Base-by-base conservation (phyloP, 1,140 invertebrate species). In the Tetramorium simillimum region DNA sequence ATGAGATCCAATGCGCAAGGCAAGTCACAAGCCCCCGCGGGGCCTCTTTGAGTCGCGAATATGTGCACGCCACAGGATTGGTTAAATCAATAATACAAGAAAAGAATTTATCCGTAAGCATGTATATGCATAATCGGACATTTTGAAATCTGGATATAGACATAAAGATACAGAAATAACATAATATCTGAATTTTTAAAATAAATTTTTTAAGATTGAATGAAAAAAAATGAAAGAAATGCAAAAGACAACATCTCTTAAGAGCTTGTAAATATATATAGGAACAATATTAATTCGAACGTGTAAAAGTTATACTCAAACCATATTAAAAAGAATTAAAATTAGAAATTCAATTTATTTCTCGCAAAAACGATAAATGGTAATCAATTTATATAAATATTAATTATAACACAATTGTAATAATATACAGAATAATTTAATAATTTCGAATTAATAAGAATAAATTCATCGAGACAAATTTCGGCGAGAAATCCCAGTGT, bases 1-100 rank as follows among this genome's bases (percentile, higher is more conserved):
- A 18, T 72, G 40, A 72, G 24, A 82, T 72, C 12, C 80, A 84
- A 73, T 84, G 80, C 80, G 69, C 69, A 75, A 84, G 69, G 69
- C 80, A 75, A 62, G 24, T 84, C 28, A 73, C 24, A 73, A 72
- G 9, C 7, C 67, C 67, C 12, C 24, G 60, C 46, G 33, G 9
- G 63, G 3, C 12, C 69, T 56, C 69, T 84, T 75, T 60, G 69
- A 84, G 80, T 84, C 80, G 24, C n/a, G 40, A 84, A 49, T 46
- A 46, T 46, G 5, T 9, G 14, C n/a, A 28, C 58, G 51, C 7
- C 18, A 40, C 24, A 56, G 3, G 4, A 72, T 60, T 4, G 40
- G 0, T 82, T 43, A 37, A 67, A 24, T 24, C 18, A 3, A 51
- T 21, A 28, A 58, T 33, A 33, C 33, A 58, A 16, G 7, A 33